Conservation (phyloP, 2,888 invertebrate genomes). For the Luffia ferchaultella region DNA sequence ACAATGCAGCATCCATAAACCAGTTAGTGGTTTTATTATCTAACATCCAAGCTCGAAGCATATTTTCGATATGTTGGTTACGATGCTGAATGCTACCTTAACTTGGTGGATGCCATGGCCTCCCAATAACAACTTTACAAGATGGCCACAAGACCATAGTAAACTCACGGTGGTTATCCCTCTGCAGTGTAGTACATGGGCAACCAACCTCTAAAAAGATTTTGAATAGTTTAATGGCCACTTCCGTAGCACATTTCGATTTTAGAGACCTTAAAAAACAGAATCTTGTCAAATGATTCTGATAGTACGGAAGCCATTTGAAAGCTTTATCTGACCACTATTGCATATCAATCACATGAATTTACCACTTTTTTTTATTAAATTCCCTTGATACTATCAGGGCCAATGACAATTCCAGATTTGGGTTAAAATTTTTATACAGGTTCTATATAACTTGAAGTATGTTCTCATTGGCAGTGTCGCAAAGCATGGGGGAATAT, state of each 20-base stretch:
- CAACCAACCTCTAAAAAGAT: constrained; percentile 15
- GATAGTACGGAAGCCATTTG: constrained; percentile 21
- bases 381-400: too few species aligned
- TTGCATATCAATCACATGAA: constrained; percentile 22
- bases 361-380: too few species aligned
- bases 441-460: too few species aligned
- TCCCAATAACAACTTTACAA: not conserved
- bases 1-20: too few species aligned
- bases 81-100: not conserved
- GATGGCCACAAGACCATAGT: constrained; percentile 4
- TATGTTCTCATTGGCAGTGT: too few species aligned
- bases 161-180: constrained; percentile 15
- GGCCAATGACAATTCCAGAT: too few species aligned
- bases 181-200: constrained; percentile 15
- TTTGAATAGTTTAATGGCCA: constrained; percentile 19
- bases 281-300: constrained; percentile 22
- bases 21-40: not conserved
- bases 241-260: constrained; percentile 18
- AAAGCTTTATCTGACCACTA: constrained; percentile 19
- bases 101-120: not conserved
- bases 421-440: too few species aligned
- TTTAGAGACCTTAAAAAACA: constrained; percentile 16
- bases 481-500: too few species aligned
- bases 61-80: not conserved
- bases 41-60: not conserved